Evolutionary conservation across 2,113 vertebrate genomes (phyloP).

Genomic region (Spermophilus dauricus): DNA sequence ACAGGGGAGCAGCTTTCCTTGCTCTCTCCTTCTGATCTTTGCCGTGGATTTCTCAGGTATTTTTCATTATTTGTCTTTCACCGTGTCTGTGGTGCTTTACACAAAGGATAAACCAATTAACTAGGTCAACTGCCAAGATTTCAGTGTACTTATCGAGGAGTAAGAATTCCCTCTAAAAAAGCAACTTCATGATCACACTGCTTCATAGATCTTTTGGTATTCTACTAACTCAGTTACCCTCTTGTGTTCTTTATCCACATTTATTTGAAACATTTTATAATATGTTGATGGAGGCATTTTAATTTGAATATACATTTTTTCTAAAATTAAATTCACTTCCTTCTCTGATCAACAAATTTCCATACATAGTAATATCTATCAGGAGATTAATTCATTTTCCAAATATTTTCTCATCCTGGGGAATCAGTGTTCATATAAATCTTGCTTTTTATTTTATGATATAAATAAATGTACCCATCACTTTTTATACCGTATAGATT

Average conservation of each 20-base stretch:
- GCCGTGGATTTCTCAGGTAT: background rate
- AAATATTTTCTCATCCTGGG: background rate
- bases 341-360: background rate
- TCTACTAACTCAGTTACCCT: background rate
- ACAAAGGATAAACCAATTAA: background rate
- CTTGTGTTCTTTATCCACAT: background rate
- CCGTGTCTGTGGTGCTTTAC: background rate
- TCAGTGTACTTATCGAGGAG: background rate
- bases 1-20: background rate
- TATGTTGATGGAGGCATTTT: conserved; percentile 7
- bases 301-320: background rate
- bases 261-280: background rate
- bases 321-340: conserved; percentile 35
- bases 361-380: background rate
- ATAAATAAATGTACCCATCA: background rate
- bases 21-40: background rate
- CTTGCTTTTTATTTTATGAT: conserved; percentile 16
- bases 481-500: background rate
- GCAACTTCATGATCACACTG: background rate
- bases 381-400: background rate
- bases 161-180: background rate
- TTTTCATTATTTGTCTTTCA: background rate
- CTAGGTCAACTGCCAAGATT: too few species aligned
- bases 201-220: background rate
- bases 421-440: background rate